Base-by-base conservation (phyloP, 1,140 invertebrate genomes). In the Holcopasites calliopsidis region DNA sequence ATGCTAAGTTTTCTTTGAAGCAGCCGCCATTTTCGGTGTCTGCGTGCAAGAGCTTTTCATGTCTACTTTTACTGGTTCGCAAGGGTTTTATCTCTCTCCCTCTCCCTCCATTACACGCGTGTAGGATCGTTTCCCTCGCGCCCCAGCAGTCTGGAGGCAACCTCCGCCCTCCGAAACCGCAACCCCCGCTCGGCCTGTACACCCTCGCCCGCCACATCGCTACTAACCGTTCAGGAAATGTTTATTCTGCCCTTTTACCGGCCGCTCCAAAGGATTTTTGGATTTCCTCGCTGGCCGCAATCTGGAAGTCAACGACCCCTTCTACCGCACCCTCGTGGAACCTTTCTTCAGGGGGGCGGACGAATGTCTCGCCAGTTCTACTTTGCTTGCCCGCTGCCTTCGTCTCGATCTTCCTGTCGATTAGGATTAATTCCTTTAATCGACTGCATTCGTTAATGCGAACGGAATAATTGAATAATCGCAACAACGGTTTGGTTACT, bases 201-300 rank as follows among this genome's bases (percentile, higher is more conserved):
- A 60, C 69, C 50, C 80, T 58, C 64, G 65, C 80, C 76, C 52
- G 57, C 57, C 50, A 42, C 55, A 60, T 60, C 55, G 60, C 81
- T 87, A 89, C 88, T 88, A 90, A 88, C 88, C 87, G 79, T 90
- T 88, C 85, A 80, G 87, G 86, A 89, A 89, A 89, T 89, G 85
- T 90, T 88, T 86, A 88, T 89, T 88, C 87, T 85, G 83, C 81
- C 77, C 86, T 87, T 86, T 88, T 83, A 68, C 82, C 57, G 66
- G 73, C 65, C 80, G 60, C 75, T 86, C 70, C 61, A 80, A 87
- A 85, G 82, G 84, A 86, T 88, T 88, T 88, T 88, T 88, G 82
- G 76, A 86, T 88, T 85, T 88, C 82, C 65, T 49, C 64, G 61
- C 57, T 35, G 13, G 42, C 65, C 61, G 44, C 80, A 62, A 77